Base-by-base conservation (phyloP, 2,113 vertebrate species). In the Eleginops maclovinus region DNA sequence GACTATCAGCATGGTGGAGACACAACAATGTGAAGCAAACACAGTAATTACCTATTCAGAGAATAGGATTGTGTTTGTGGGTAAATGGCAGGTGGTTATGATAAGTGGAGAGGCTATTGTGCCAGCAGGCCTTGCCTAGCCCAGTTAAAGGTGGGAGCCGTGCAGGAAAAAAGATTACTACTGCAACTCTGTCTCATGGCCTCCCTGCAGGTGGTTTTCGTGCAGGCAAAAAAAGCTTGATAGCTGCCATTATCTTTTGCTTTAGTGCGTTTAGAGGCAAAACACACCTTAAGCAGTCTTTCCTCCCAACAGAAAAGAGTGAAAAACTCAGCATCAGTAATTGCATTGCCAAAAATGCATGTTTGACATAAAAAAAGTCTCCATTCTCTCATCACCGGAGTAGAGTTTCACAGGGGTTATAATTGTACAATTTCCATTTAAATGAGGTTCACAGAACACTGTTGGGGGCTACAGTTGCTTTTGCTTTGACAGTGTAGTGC, bases 371-470 rank as follows among this genome's bases (percentile, higher is more conserved):
- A 74, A 87, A n/a, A 86, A 85, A 46, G 46, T 53, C 65, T 81
- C 36, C 55, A 28, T 71, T 84, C 64, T 82, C 71, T 77, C 79
- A 77, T 84, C 83, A 74, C 87, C 79, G 77, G 69, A 75, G 75
- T 79, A 26, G 82, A 75, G 83, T 84, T 88, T 87, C 79, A 85
- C 50, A 41, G 66, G 86, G 77, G 84, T 87, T 77, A 77, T 83
- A 90, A 89, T 88, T 91, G 86, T 77, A 86, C 71, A 71, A 90
- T 90, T 91, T 91, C 83, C 83, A 90, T 92, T 91, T 83, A 89
- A 91, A 92, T 90, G 81, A 91, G 86, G 41, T 83, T 87, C 69
- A 79, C 44, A 59, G 65, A 85, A 87, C 82, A 79, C 83, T 26
- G 83, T 64, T 72, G 87, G 82, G 79, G 82, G 63, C 43, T 47